A percentile compares a stretch with the other conserved stretches of the same genome.
Evolutionary conservation across 2,797 vertebrate genomes (phyloP).

Genomic region (Sebastolobus altivelis): DNA sequence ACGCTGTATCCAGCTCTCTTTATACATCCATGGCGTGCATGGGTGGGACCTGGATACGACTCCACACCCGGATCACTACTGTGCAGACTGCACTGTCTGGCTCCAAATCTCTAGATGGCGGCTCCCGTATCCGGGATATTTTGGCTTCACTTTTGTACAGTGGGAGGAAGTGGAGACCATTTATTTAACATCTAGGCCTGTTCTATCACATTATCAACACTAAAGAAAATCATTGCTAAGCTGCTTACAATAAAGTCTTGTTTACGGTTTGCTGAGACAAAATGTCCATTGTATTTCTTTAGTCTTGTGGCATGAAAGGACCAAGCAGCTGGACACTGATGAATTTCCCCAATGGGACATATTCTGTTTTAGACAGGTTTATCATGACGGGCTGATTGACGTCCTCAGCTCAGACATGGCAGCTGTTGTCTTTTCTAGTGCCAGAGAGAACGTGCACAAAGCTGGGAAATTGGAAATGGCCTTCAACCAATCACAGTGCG

Average conservation of each 20-base stretch:
- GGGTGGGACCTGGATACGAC: too few species aligned
- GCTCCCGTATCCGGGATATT: too few species aligned
- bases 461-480: background rate
- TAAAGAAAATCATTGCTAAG: background rate
- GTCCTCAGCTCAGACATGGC: background rate
- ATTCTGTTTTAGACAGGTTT: background rate
- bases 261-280: background rate
- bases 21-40: too few species aligned
- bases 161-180: background rate
- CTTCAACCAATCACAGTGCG: constrained; percentile 62
- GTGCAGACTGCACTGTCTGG: too few species aligned
- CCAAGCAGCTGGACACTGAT: background rate
- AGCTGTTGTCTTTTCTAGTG: constrained; percentile 12
- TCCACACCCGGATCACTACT: too few species aligned
- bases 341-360: background rate
- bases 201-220: background rate
- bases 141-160: too few species aligned
- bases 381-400: background rate
- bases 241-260: background rate
- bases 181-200: background rate
- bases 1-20: too few species aligned
- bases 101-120: too few species aligned
- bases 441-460: constrained; percentile 15
- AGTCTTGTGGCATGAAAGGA: background rate
- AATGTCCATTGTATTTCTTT: background rate